Conservation (phyloP, 1,140 invertebrate species). For the Pseudomyrmex dendroicus region DNA sequence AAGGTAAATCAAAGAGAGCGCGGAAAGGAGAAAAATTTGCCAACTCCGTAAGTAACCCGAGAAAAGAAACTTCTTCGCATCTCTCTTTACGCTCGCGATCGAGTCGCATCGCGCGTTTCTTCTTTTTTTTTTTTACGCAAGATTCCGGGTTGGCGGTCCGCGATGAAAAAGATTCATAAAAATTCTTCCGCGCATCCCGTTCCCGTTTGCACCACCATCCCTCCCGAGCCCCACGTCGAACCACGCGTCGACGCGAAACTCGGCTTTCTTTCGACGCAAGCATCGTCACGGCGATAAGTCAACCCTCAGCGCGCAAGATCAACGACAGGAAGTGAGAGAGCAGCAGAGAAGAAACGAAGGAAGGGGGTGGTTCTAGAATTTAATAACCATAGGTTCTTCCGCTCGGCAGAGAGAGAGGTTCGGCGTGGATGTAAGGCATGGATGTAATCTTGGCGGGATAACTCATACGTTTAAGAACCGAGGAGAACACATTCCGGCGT, state of each 20-base stretch:
- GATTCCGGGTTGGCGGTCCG: constrained; percentile 4
- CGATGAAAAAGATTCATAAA: constrained; percentile 61
- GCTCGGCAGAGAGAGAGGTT: constrained; percentile 64
- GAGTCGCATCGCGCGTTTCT: neutral
- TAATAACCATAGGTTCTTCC: constrained; percentile 81
- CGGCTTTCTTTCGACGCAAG: constrained; percentile 42
- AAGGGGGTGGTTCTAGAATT: constrained; percentile 80
- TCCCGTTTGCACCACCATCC: neutral
- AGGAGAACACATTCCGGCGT: constrained; percentile 81
- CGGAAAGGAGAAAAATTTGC: constrained; percentile 27
- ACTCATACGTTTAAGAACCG: constrained; percentile 82
- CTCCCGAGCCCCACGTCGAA: constrained; percentile 7
- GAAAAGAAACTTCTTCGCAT: constrained; percentile 20
- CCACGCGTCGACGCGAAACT: constrained; percentile 45
- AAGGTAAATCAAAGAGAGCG: constrained; percentile 36
- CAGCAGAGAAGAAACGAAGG: neutral
- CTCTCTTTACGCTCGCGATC: constrained; percentile 28
- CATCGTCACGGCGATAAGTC: constrained; percentile 74
- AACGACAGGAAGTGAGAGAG: constrained; percentile 30
- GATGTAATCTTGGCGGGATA: constrained; percentile 83
- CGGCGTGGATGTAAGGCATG: constrained; percentile 75
- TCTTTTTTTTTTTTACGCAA: constrained; percentile 4
- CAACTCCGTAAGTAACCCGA: constrained; percentile 38
- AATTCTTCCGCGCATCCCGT: constrained; percentile 54
- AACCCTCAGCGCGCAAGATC: constrained; percentile 68